Conservation (phyloP, 2,797 vertebrate genomes). For the Ctenochaetus hawaiiensis region DNA sequence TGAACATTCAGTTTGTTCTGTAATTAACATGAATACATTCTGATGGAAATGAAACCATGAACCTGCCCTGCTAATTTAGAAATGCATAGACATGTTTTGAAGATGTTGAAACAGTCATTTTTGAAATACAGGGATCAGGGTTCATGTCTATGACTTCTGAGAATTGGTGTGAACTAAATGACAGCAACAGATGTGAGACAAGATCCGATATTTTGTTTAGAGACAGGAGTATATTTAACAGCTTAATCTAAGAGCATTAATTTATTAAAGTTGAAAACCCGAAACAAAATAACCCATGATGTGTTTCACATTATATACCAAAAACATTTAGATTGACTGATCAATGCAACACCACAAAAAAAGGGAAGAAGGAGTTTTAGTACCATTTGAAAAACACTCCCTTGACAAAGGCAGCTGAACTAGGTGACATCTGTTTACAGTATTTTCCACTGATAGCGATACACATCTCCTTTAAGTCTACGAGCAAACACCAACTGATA, state of each 20-base stretch:
- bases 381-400: conserved; percentile 52
- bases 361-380: conserved; percentile 34
- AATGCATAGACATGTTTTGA: conserved; percentile 71
- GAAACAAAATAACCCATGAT: conserved; percentile 4
- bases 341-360: conserved; percentile 56
- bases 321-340: conserved; percentile 37
- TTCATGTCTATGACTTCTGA: conserved; percentile 38
- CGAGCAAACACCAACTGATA: conserved; percentile 52
- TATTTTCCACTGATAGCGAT: conserved; percentile 50
- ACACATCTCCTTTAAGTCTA: conserved; percentile 39
- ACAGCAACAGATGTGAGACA: conserved; percentile 31
- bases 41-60: conserved; percentile 49
- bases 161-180: conserved; percentile 18
- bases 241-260: conserved; percentile 20
- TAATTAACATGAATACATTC: conserved; percentile 70
- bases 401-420: conserved; percentile 52
- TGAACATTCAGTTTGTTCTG: conserved; percentile 67
- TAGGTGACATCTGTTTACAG: conserved; percentile 45
- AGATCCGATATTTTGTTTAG: conserved; percentile 30
- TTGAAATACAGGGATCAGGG: conserved; percentile 7
- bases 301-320: conserved; percentile 19
- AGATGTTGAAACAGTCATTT: conserved; percentile 37
- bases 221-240: conserved; percentile 22
- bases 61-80: conserved; percentile 41
- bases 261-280: conserved; percentile 32